A percentile compares a stretch with the other conserved stretches of the same genome.
These are phyloP conservation scores for Dendrolimus pini DNA, from an alignment of 2,888 invertebrate genomes.

Conservation along the genomic window DNA sequence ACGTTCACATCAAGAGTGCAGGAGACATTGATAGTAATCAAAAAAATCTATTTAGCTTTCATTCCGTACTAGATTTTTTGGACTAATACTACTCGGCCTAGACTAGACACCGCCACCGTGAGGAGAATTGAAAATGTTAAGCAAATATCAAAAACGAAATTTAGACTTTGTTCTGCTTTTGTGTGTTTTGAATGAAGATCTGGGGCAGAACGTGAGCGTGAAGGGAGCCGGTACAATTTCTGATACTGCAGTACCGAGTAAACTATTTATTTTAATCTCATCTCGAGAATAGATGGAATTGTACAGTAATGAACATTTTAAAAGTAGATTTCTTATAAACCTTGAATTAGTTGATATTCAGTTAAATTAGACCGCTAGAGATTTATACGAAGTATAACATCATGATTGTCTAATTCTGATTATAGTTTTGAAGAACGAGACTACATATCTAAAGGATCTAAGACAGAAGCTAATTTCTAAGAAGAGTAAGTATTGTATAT, in stretches of 20 bases:
- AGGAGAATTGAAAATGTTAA: constrained; percentile 53
- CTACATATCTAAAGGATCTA: too few relatives aligned
- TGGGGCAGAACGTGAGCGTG: constrained; percentile 57
- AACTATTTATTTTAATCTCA: too few relatives aligned
- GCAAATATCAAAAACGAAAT: constrained; percentile 78
- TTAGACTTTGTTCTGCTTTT: constrained; percentile 74
- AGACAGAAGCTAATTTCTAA: neutral
- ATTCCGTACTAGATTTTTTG: constrained; percentile 65
- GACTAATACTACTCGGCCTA: constrained; percentile 68
- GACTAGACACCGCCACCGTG: constrained; percentile 72
- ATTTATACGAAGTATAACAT: too few relatives aligned
- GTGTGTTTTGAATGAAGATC: constrained; percentile 39
- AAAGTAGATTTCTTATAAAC: too few relatives aligned
- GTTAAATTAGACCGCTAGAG: too few relatives aligned
- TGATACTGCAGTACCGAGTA: neutral
- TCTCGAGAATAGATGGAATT: too few relatives aligned
- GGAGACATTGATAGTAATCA: constrained; percentile 57
- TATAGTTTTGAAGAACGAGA: too few relatives aligned
- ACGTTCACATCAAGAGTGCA: constrained; percentile 69
- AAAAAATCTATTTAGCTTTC: constrained; percentile 59
- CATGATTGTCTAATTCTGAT: too few relatives aligned
- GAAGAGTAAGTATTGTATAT: too few relatives aligned
- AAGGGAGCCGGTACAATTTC: constrained; percentile 41
- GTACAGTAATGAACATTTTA: too few relatives aligned
- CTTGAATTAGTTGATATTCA: too few relatives aligned